phyloP scores from a whole-genome alignment of 2,113 vertebrate genomes.

The Lophura nycthemera region DNA sequence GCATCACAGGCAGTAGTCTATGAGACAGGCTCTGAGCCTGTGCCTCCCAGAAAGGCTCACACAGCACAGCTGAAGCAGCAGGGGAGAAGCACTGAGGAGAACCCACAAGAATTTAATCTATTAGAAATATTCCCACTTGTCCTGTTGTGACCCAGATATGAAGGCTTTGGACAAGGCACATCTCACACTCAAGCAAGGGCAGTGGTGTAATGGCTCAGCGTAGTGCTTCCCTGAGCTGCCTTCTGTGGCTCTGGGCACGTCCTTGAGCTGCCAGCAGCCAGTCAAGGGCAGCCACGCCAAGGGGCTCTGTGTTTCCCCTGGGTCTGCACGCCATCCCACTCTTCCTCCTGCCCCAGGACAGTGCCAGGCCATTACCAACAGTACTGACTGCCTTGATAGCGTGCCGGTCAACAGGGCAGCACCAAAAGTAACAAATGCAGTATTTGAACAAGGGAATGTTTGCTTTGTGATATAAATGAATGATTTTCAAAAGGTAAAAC shows the following conservation, averaged over 20 bases:
- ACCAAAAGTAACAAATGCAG: background rate
- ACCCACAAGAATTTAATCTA: slow-evolving; percentile 53
- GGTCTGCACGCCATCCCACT: background rate
- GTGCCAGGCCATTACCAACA: background rate
- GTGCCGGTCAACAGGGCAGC: background rate
- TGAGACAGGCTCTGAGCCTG: background rate
- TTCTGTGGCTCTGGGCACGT: fast-evolving
- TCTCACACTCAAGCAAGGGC: background rate
- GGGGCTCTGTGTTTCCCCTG: background rate
- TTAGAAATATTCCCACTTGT: slow-evolving; percentile 47
- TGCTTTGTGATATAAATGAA: background rate
- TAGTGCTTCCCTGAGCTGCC: background rate
- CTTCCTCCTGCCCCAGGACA: background rate
- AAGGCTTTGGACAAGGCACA: background rate
- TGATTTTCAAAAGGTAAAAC: background rate
- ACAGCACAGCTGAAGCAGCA: background rate
- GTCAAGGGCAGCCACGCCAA: background rate
- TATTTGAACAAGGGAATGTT: background rate
- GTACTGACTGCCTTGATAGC: background rate
- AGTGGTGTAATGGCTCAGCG: background rate
- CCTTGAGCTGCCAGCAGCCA: background rate
- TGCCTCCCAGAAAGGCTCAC: background rate
- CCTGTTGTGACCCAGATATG: background rate
- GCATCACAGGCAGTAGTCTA: background rate
- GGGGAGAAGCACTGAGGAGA: slow-evolving; percentile 2